Conservation (phyloP, 2,113 vertebrate genomes). For the Microcebus jonahi region DNA sequence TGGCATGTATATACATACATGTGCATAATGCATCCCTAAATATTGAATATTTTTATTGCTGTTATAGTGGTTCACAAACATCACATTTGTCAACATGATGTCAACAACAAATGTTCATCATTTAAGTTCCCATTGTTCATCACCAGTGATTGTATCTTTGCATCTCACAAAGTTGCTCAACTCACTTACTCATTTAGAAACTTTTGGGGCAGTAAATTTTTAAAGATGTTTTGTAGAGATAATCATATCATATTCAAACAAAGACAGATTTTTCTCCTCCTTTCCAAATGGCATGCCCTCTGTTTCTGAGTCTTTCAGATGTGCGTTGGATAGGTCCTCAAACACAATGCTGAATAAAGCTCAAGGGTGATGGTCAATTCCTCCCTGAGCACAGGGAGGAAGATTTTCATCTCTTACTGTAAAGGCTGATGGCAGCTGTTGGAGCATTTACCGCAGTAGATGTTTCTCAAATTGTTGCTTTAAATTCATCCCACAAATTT, state of each 20-base stretch:
- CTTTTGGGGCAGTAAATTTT: not conserved
- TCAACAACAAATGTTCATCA: too few relatives aligned
- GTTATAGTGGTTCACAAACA: too few relatives aligned
- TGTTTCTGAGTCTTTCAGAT: not conserved
- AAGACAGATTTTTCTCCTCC: not conserved
- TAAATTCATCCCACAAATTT: not conserved
- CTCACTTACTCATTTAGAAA: not conserved
- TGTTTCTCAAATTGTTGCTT: not conserved
- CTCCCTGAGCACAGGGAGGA: not conserved
- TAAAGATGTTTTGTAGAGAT: not conserved
- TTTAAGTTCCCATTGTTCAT: not conserved
- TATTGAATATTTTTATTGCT: not conserved
- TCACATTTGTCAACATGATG: too few relatives aligned
- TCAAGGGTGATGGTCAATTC: fast-evolving
- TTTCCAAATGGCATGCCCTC: fast-evolving
- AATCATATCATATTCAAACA: not conserved
- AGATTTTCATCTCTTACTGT: not conserved
- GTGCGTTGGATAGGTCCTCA: not conserved
- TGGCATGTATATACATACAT: fast-evolving
- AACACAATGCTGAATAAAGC: fast-evolving
- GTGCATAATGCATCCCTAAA: not conserved
- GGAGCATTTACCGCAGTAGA: too few relatives aligned
- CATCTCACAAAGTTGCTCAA: not conserved
- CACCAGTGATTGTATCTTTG: not conserved
- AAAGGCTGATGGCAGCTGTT: not conserved